A percentile compares a stretch with the other conserved stretches of the same genome.
Conservation (phyloP, 2,888 invertebrate species). For the Boloria selene region DNA sequence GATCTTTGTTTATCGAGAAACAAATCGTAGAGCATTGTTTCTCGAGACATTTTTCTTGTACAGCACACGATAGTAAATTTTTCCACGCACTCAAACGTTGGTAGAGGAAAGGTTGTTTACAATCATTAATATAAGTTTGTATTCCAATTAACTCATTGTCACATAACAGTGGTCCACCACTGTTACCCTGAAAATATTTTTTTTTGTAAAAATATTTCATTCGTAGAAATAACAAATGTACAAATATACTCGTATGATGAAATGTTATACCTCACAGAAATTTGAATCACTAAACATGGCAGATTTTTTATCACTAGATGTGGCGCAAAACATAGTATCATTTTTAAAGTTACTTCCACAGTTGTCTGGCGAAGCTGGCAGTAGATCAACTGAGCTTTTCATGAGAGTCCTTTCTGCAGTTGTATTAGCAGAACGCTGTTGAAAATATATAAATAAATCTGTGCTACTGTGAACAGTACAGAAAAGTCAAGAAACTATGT, state of each 20-base stretch:
- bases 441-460: slow-evolving; percentile 29
- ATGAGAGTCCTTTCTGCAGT: slow-evolving; percentile 56
- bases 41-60: slow-evolving; percentile 57
- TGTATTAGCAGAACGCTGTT: slow-evolving; percentile 49
- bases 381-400: slow-evolving; percentile 56
- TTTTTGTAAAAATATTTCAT: too few species aligned
- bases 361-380: slow-evolving; percentile 47
- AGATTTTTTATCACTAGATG: slow-evolving; percentile 53
- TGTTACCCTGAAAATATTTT: slow-evolving; percentile 58
- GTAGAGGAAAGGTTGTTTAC: slow-evolving; percentile 66
- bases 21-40: slow-evolving; percentile 58
- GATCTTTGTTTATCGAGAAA: slow-evolving; percentile 59
- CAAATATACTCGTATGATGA: not conserved
- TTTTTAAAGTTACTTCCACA: slow-evolving; percentile 59
- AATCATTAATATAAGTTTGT: slow-evolving; percentile 69
- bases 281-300: slow-evolving; percentile 46
- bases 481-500: slow-evolving; percentile 4
- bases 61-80: slow-evolving; percentile 61
- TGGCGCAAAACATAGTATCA: slow-evolving; percentile 61
- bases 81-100: slow-evolving; percentile 63
- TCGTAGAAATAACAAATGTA: not conserved
- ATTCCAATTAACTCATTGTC: slow-evolving; percentile 60
- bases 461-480: slow-evolving; percentile 1
- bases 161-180: slow-evolving; percentile 72
- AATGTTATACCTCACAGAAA: slow-evolving; percentile 58